Percentiles rank a stretch among this genome's conserved stretches.
These are phyloP conservation scores for Stratiomys singularior DNA, from an alignment of 2,888 invertebrate species.

Conservation along the genomic window DNA sequence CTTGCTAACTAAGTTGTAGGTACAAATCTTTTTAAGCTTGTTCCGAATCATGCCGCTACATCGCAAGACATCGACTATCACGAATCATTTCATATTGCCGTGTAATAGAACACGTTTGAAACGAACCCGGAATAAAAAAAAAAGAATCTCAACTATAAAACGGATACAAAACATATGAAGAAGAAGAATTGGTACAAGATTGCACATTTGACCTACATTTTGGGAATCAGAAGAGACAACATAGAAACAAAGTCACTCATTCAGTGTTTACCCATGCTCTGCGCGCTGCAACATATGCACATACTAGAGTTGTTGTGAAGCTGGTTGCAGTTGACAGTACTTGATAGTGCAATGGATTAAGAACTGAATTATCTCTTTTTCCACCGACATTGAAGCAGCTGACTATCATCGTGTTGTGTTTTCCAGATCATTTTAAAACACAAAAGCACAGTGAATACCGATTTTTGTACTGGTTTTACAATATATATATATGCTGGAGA, in stretches of 20 bases:
- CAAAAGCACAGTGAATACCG: background rate
- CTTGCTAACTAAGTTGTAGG: no score
- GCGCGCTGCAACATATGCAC: no score
- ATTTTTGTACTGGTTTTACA: conserved; percentile 9
- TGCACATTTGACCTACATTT: conserved; percentile 41
- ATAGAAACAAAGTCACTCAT: no score
- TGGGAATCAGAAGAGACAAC: background rate
- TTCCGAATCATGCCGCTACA: no score
- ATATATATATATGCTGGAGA: background rate
- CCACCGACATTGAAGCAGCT: no score
- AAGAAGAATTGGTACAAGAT: conserved; percentile 34
- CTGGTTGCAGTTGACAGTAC: background rate
- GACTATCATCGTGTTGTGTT: no score
- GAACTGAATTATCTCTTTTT: background rate
- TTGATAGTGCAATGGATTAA: background rate
- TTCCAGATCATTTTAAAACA: no score
- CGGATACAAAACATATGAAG: conserved; percentile 2
- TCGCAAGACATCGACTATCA: no score
- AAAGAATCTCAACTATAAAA: background rate
- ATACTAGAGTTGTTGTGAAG: background rate
- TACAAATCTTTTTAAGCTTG: no score
- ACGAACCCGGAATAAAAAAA: background rate
- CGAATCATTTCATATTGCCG: no score
- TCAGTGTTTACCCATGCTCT: no score
- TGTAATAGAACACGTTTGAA: no score